These are phyloP conservation scores for Axinella damicornis DNA, from an alignment of 37 sponge, comb jelly and placozoan genomes.

Conservation along the genomic window DNA sequence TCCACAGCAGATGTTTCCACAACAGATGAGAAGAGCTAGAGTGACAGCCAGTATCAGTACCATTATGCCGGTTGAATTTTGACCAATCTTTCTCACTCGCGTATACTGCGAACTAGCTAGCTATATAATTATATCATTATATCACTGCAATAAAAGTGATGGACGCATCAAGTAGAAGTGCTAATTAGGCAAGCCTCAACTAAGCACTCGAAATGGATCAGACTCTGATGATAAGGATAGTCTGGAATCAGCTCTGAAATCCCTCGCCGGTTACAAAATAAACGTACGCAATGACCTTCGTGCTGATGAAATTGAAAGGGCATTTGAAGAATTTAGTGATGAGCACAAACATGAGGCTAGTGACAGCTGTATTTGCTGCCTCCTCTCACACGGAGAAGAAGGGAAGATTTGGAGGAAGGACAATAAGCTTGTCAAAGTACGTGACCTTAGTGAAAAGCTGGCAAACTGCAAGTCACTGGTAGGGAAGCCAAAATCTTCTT, in stretches of 20 bases:
- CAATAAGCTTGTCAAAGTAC: background rate
- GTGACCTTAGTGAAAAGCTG: background rate
- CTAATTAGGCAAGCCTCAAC: background rate
- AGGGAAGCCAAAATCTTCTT: constrained; percentile 15
- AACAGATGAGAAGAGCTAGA: too few species aligned
- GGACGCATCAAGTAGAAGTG: too few species aligned
- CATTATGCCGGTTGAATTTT: too few species aligned
- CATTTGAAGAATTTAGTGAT: background rate
- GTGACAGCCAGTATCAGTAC: too few species aligned
- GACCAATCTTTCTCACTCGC: too few species aligned
- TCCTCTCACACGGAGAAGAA: constrained; percentile 10
- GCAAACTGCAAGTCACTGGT: background rate
- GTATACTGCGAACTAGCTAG: too few species aligned
- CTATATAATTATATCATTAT: too few species aligned
- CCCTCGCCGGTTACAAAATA: background rate
- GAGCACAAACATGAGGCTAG: too few species aligned
- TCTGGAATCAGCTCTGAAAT: background rate
- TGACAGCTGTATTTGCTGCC: constrained; percentile 17
- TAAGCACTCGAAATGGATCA: background rate
- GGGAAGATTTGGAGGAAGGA: too few species aligned
- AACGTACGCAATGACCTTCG: background rate
- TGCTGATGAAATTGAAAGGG: too few species aligned
- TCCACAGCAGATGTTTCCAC: too few species aligned
- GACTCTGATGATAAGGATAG: background rate
- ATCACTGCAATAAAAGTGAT: too few species aligned